Evolutionary conservation across 2,888 invertebrate species (phyloP).

Genomic region (Bibio marci): DNA sequence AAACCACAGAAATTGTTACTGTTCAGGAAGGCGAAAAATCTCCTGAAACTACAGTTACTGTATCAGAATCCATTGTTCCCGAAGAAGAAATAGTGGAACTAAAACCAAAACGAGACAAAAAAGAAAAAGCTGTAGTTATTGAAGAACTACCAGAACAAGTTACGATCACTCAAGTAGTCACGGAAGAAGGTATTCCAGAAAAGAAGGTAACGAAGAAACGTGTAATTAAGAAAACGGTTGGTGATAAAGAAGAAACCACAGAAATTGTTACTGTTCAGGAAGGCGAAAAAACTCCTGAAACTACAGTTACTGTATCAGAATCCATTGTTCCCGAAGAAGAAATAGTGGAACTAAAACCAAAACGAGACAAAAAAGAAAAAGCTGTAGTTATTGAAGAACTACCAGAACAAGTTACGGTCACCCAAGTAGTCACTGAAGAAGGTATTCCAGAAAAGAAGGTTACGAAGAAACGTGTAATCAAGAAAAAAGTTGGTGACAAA

Average conservation of each 20-base stretch:
- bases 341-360: conserved; percentile 4
- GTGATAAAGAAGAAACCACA: conserved; percentile 19
- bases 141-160: conserved; percentile 14
- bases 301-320: conserved; percentile 21
- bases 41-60: conserved; percentile 21
- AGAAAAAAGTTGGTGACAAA: conserved; percentile 15
- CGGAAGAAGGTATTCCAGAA: conserved; percentile 20
- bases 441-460: conserved; percentile 17
- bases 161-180: conserved; percentile 23
- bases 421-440: conserved; percentile 8
- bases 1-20: conserved; percentile 22
- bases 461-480: conserved; percentile 17
- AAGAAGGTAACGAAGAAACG: conserved; percentile 21
- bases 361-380: conserved; percentile 14
- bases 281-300: conserved; percentile 22
- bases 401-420: conserved; percentile 18
- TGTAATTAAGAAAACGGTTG: conserved; percentile 19
- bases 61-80: conserved; percentile 14
- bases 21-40: conserved; percentile 20
- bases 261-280: conserved; percentile 19
- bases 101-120: conserved; percentile 20
- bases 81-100: conserved; percentile 15
- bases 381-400: conserved; percentile 17
- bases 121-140: conserved; percentile 9
- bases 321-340: conserved; percentile 9